These are phyloP conservation scores for Drosophila borealis DNA, from an alignment of 2,888 invertebrate genomes.

Conservation along the genomic window DNA sequence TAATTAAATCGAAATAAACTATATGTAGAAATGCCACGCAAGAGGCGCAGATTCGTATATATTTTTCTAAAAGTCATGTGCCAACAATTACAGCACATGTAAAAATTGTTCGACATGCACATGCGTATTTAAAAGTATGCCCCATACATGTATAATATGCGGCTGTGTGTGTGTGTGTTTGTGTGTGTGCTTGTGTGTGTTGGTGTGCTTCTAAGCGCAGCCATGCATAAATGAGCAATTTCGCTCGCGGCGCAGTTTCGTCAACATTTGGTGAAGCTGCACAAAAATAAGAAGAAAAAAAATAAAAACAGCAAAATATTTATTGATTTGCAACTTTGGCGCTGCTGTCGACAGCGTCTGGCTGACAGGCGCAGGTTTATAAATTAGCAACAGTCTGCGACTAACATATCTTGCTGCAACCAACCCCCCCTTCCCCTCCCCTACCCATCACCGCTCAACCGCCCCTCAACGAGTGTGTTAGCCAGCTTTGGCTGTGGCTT, in stretches of 20 bases:
- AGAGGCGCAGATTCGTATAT: constrained; percentile 2
- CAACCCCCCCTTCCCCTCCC: background rate
- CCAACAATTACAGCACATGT: constrained; percentile 66
- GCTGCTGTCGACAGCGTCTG: constrained; percentile 43
- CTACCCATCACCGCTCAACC: background rate
- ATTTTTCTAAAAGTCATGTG: constrained; percentile 64
- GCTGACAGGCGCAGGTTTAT: constrained; percentile 66
- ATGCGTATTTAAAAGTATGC: constrained; percentile 10
- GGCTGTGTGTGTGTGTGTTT: constrained; percentile 11
- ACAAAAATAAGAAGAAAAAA: constrained; percentile 35
- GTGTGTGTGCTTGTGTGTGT: constrained; percentile 28
- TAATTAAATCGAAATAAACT: constrained; percentile 8
- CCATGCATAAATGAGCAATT: constrained; percentile 80
- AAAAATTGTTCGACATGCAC: constrained; percentile 40
- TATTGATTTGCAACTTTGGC: constrained; percentile 76
- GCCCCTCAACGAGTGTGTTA: background rate
- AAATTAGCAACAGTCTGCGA: constrained; percentile 73
- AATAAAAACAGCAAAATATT: constrained; percentile 47
- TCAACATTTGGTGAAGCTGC: constrained; percentile 69
- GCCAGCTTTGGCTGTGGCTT: constrained; percentile 19
- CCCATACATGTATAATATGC: background rate
- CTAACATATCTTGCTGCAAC: background rate
- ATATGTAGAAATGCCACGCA: background rate
- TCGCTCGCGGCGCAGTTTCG: constrained; percentile 70
- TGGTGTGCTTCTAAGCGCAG: constrained; percentile 63